Base-by-base conservation (phyloP, 2,113 vertebrate genomes). In the Cettia cetti region DNA sequence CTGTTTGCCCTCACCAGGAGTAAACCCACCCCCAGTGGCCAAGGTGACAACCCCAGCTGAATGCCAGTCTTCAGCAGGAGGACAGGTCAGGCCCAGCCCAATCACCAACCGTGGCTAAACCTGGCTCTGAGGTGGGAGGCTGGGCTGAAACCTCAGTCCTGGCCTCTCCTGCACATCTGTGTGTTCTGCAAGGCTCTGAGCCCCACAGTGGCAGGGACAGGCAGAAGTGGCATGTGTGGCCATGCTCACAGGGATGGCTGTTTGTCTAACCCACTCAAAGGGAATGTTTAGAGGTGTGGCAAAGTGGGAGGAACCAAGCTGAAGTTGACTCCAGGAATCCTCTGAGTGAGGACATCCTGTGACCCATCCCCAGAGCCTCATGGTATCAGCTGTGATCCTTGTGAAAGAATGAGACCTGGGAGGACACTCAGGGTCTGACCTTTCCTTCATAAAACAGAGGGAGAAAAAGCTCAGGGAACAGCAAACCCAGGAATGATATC, bases 351-450 rank as follows among this genome's bases (percentile, higher is more conserved):
- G 64, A 90, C 61, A 72, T 19, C 44, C n/a, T 49, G n/a, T 2
- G 2, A 26, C 31, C 47, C 61, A 20, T 7, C 7, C 57, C 19
- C 47, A 74, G 42, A 66, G 59, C 27, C 39, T 30, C 0, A 0
- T 7, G 22, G 31, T 20, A 30, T 40, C 70, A 63, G 65, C 40
- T 60, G 39, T 71, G 61, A 64, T 26, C 49, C 53, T 23, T 35
- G 64, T 23, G 28, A 74, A 75, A 70, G 14, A 65, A 16, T 17
- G 50, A 88, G 45, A 59, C 64, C 53, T 45, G 20, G 18, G 42
- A 57, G 14, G 35, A 37, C 28, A 30, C 31, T 35, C 33, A 37
- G 13, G 33, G 19, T 60, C 59, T 70, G 59, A 45, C 7, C 27
- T 85, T 75, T 82, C 88, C 83, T 71, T 86, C 45, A 27, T 31